phyloP scores from a whole-genome alignment of 2,113 vertebrate genomes.

The Spheniscus mendiculus region DNA sequence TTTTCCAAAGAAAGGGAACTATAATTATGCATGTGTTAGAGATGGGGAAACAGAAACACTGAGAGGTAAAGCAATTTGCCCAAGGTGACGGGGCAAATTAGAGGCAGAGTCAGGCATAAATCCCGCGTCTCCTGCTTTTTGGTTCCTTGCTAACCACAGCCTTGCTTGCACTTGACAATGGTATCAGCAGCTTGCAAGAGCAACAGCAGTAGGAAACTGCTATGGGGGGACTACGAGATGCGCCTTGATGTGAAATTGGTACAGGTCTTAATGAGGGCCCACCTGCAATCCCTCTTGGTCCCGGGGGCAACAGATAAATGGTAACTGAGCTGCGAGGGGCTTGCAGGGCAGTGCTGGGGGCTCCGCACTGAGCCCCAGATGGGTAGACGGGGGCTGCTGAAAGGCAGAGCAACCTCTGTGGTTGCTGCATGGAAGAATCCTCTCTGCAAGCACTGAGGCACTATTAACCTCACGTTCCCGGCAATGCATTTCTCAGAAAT shows the following conservation, averaged over 20 bases:
- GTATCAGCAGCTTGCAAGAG: not conserved
- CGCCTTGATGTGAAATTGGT: not conserved
- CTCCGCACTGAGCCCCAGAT: too few species aligned
- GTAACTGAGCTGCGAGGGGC: not conserved
- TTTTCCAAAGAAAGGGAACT: constrained; percentile 28
- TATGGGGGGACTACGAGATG: too few species aligned
- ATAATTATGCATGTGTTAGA: constrained; percentile 22
- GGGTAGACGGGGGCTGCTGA: not conserved
- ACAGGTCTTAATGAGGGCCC: not conserved
- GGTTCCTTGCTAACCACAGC: not conserved
- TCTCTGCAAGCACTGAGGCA: not conserved
- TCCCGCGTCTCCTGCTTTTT: not conserved
- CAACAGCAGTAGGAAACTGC: not conserved
- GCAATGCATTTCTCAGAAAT: not conserved
- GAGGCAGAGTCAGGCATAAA: constrained; percentile 25
- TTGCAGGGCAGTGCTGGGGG: not conserved
- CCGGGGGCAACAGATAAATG: not conserved
- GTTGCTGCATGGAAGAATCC: not conserved
- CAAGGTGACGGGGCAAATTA: constrained; percentile 41
- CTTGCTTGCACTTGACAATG: not conserved
- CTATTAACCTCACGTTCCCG: accelerated
- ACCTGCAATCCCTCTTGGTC: not conserved
- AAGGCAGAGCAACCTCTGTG: not conserved
- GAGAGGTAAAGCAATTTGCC: constrained; percentile 17
- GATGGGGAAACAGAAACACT: constrained; percentile 13